A percentile compares a stretch with the other conserved stretches of the same genome.
phyloP scores from a whole-genome alignment of 53 echinoderm and acorn worm genomes.

The Antedon mediterranea region DNA sequence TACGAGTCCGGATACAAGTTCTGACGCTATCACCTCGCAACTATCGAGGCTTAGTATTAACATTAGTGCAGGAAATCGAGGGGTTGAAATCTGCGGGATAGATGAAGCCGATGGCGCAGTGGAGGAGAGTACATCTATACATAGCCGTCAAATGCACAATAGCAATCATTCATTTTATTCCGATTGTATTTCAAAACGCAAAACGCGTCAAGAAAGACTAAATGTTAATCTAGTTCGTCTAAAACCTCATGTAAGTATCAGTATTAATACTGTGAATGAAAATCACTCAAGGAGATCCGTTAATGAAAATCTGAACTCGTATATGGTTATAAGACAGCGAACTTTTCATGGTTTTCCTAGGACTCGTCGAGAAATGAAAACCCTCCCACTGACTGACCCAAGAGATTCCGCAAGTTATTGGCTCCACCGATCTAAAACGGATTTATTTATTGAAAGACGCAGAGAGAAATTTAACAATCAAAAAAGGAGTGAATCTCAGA shows the following conservation, averaged over 20 bases:
- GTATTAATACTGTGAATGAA: neutral
- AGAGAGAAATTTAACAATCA: constrained; percentile 32
- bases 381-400: constrained; percentile 71
- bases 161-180: too few species aligned
- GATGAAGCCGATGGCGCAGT: too few species aligned
- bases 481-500: constrained; percentile 9
- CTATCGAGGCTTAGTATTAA: too few species aligned
- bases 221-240: too few species aligned
- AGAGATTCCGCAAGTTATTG: constrained; percentile 50
- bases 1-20: too few species aligned
- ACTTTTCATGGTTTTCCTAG: constrained; percentile 69
- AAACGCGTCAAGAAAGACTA: too few species aligned
- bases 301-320: constrained; percentile 75
- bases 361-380: constrained; percentile 50
- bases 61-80: too few species aligned
- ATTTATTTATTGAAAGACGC: constrained; percentile 79
- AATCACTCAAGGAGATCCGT: constrained; percentile 20
- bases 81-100: too few species aligned
- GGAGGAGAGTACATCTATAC: too few species aligned
- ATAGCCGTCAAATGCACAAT: too few species aligned
- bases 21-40: too few species aligned
- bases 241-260: neutral
- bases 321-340: constrained; percentile 83
- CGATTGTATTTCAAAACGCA: too few species aligned
- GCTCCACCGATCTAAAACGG: constrained; percentile 91